phyloP scores from a whole-genome alignment of 2,797 vertebrate genomes.

The Neosilurus hyrtlii region DNA sequence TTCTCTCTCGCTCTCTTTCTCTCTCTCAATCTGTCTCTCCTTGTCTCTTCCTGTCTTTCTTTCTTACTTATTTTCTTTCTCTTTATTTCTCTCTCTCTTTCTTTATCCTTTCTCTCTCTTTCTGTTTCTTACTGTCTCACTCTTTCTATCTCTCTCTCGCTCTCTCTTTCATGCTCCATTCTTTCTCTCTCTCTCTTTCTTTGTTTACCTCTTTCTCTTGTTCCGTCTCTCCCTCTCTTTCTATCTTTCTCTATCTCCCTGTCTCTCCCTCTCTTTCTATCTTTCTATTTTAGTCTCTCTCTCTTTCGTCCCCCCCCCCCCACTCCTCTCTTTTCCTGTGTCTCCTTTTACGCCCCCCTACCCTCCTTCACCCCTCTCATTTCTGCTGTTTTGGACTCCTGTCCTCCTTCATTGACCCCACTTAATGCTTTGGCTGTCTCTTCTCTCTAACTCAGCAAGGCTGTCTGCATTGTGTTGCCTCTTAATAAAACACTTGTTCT shows the following conservation, averaged over 20 bases:
- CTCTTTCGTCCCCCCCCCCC: too few species aligned
- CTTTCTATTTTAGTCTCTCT: not conserved
- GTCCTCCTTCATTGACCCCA: constrained; percentile 51
- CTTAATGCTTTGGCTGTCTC: constrained; percentile 52
- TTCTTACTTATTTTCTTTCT: not conserved
- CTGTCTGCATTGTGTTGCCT: constrained; percentile 55
- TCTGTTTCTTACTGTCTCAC: not conserved
- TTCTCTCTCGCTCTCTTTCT: not conserved
- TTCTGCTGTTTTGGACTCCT: constrained; percentile 40
- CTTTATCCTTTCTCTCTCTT: not conserved
- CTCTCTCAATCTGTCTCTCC: too few species aligned
- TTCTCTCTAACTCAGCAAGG: constrained; percentile 35
- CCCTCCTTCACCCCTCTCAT: not conserved
- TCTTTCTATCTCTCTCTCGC: not conserved
- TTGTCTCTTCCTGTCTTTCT: not conserved
- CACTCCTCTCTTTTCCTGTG: too few species aligned
- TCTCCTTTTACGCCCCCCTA: not conserved
- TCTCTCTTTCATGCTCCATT: not conserved
- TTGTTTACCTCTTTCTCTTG: not conserved
- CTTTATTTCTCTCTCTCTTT: not conserved
- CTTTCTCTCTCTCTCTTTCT: not conserved
- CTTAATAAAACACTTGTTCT: constrained; percentile 61
- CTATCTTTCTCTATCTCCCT: not conserved
- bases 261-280: not conserved
- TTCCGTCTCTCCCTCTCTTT: not conserved